These are phyloP conservation scores for Laterallus jamaicensis DNA, from an alignment of 2,113 vertebrate genomes.

Conservation along the genomic window DNA sequence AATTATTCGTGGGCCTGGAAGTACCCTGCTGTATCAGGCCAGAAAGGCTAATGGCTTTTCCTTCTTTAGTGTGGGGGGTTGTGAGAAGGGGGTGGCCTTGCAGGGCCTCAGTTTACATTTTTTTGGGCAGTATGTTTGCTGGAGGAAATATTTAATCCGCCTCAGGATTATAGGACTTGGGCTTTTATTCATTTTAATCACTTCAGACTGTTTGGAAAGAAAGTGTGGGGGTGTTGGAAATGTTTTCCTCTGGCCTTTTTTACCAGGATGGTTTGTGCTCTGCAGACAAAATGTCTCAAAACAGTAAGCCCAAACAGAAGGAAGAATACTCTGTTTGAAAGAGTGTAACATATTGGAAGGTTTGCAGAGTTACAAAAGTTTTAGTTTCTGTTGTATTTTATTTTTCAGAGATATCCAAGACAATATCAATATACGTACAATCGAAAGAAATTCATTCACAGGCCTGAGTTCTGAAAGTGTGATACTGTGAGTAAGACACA, in stretches of 20 bases:
- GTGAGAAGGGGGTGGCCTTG: neutral
- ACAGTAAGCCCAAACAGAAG: neutral
- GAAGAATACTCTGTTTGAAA: neutral
- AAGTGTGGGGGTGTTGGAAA: neutral
- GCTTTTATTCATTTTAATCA: neutral
- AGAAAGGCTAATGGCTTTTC: slow-evolving; percentile 25
- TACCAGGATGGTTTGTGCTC: neutral
- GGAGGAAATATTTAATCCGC: neutral
- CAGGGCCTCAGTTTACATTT: neutral
- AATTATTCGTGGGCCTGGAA: neutral
- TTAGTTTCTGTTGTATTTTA: slow-evolving; percentile 24
- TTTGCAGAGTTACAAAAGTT: neutral
- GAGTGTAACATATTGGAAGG: neutral
- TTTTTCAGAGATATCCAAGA: slow-evolving; percentile 84
- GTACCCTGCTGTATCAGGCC: neutral
- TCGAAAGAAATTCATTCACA: slow-evolving; percentile 78
- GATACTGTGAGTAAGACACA: slow-evolving; percentile 77
- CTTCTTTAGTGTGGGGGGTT: neutral
- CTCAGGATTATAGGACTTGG: neutral
- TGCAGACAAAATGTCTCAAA: neutral
- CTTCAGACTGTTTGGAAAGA: neutral
- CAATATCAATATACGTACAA: slow-evolving; percentile 79
- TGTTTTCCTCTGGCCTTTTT: neutral
- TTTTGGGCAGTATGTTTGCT: neutral
- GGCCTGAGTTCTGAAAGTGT: slow-evolving; percentile 79